phyloP scores from a whole-genome alignment of 2,113 vertebrate genomes.

The Notothenia coriiceps region DNA sequence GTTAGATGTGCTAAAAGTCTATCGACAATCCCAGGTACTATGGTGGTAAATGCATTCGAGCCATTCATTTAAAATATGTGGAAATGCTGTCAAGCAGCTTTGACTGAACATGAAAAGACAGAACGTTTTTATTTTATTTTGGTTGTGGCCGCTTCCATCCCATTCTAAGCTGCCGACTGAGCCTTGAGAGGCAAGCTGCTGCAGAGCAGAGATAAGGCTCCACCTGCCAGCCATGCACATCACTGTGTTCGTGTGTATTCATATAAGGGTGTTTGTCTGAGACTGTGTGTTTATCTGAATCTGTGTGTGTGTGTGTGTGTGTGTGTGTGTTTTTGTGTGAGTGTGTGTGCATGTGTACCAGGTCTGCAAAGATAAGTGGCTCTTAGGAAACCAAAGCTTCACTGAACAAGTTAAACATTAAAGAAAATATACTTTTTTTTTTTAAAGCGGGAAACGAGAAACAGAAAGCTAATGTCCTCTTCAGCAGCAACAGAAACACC shows the following conservation, averaged over 20 bases:
- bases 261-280: neutral
- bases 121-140: constrained; percentile 26
- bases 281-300: constrained; percentile 9
- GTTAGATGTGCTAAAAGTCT: neutral
- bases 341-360: neutral
- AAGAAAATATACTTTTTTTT: constrained; percentile 30
- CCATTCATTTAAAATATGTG: constrained; percentile 8
- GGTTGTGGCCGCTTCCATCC: constrained; percentile 31
- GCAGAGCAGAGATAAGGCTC: constrained; percentile 70
- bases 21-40: neutral
- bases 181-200: constrained; percentile 52
- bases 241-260: constrained; percentile 28
- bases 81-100: constrained; percentile 14
- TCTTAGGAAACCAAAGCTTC: constrained; percentile 47
- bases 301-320: constrained; percentile 10
- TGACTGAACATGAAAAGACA: constrained; percentile 34
- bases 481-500: neutral
- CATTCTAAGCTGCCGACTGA: constrained; percentile 49
- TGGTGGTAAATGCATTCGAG: constrained; percentile 21
- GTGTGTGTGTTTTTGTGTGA: no score
- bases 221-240: constrained; percentile 67
- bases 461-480: constrained; percentile 8
- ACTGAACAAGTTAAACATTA: constrained; percentile 40
- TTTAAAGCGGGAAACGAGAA: neutral
- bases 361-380: constrained; percentile 54